phyloP scores from a whole-genome alignment of 2,888 invertebrate species.

The Diaprepes abbreviatus region DNA sequence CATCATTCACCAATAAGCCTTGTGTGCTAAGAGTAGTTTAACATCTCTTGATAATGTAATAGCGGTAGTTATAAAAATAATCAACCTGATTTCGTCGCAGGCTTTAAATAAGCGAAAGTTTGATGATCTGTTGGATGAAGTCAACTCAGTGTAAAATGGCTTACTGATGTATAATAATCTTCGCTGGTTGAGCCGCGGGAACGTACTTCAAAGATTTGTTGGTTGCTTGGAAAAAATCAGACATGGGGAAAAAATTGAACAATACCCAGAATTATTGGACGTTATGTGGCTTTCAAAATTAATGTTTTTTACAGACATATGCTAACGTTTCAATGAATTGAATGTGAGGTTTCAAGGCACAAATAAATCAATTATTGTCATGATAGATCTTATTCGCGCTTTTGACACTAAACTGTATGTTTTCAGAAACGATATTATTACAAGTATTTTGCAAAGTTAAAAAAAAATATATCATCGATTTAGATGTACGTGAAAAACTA shows the following conservation, averaged over 20 bases:
- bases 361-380: no score
- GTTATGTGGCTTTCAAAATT: no score
- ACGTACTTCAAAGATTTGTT: no score
- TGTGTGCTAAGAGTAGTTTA: neutral
- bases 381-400: no score
- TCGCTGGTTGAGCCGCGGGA: no score
- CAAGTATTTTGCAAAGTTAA: slow-evolving; percentile 24
- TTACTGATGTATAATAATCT: no score
- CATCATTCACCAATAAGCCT: no score
- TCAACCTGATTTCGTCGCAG: no score
- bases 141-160: slow-evolving; percentile 29
- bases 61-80: no score
- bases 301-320: slow-evolving; percentile 32
- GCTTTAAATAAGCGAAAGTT: slow-evolving; percentile 31
- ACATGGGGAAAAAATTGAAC: slow-evolving; percentile 21
- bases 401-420: no score
- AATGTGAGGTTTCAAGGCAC: slow-evolving; percentile 30
- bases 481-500: slow-evolving; percentile 2
- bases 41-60: no score
- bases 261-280: no score
- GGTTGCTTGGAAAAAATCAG: slow-evolving; percentile 37
- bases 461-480: slow-evolving; percentile 10
- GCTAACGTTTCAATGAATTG: slow-evolving; percentile 27
- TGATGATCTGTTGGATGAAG: slow-evolving; percentile 29
- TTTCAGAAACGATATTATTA: slow-evolving; percentile 31